Conservation (phyloP, 2,113 vertebrate genomes). For the Boulengeromyrus knoepffleri region DNA sequence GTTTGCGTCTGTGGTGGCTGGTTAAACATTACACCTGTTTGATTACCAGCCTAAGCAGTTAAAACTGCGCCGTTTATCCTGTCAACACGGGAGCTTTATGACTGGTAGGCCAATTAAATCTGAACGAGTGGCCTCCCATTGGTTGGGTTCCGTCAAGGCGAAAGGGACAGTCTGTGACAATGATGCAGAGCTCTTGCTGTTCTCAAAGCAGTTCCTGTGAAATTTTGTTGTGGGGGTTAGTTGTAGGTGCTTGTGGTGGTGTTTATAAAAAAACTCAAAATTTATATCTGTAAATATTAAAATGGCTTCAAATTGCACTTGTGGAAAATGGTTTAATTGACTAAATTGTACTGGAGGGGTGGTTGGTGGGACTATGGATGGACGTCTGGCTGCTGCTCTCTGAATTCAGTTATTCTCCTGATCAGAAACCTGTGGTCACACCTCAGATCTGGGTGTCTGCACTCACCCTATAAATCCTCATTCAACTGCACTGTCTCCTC, state of each 20-base stretch:
- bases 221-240: slow-evolving; percentile 32
- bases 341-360: background rate
- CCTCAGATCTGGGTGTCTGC: background rate
- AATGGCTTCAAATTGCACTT: slow-evolving; percentile 38
- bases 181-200: slow-evolving; percentile 49
- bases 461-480: background rate
- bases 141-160: slow-evolving; percentile 4
- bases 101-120: background rate
- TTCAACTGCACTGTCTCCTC: background rate
- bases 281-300: slow-evolving; percentile 47
- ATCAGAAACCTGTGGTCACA: background rate
- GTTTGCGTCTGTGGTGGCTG: slow-evolving; percentile 19
- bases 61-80: background rate
- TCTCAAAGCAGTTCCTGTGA: slow-evolving; percentile 41
- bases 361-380: background rate
- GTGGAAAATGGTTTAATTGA: slow-evolving; percentile 33
- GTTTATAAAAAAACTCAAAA: slow-evolving; percentile 23
- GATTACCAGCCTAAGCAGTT: slow-evolving; percentile 12
- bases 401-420: background rate
- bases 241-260: slow-evolving; percentile 35
- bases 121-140: background rate
- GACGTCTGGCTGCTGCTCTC: background rate
- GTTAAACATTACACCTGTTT: slow-evolving; percentile 7
- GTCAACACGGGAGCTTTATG: background rate
- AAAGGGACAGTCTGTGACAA: slow-evolving; percentile 35